These are phyloP conservation scores for Polypterus bichir DNA, from an alignment of 2,113 vertebrate genomes.

Conservation along the genomic window DNA sequence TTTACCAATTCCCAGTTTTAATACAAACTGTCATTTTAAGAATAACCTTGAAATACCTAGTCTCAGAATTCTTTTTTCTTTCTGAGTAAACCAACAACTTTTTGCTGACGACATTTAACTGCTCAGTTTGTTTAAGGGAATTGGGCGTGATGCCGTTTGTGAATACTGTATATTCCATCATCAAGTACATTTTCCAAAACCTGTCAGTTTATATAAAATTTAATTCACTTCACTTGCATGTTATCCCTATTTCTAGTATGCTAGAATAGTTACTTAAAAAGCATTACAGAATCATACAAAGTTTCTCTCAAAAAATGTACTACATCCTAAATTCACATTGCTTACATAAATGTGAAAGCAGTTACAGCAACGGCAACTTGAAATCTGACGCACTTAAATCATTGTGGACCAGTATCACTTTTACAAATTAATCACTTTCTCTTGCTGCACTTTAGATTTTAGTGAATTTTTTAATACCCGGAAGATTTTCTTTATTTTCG, in stretches of 20 bases:
- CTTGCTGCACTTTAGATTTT: too few relatives aligned
- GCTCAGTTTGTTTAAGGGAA: background rate
- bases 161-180: background rate
- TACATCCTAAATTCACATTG: background rate
- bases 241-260: background rate
- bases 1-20: too few relatives aligned
- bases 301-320: background rate
- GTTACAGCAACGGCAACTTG: background rate
- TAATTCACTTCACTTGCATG: background rate
- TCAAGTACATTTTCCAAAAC: background rate
- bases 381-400: too few relatives aligned
- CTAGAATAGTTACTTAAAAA: background rate
- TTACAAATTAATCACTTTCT: too few relatives aligned
- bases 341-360: background rate
- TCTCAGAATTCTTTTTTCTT: too few relatives aligned
- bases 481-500: too few relatives aligned
- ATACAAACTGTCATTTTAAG: too few relatives aligned
- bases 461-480: too few relatives aligned
- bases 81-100: too few relatives aligned
- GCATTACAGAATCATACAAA: background rate
- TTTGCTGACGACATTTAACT: too few relatives aligned
- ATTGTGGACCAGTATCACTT: too few relatives aligned
- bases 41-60: too few relatives aligned
- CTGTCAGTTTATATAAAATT: background rate
- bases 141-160: background rate